A percentile compares a stretch with the other conserved stretches of the same genome.
These are phyloP conservation scores for Notarius lentiginosus DNA, from an alignment of 2,113 vertebrate species.

Conservation along the genomic window DNA sequence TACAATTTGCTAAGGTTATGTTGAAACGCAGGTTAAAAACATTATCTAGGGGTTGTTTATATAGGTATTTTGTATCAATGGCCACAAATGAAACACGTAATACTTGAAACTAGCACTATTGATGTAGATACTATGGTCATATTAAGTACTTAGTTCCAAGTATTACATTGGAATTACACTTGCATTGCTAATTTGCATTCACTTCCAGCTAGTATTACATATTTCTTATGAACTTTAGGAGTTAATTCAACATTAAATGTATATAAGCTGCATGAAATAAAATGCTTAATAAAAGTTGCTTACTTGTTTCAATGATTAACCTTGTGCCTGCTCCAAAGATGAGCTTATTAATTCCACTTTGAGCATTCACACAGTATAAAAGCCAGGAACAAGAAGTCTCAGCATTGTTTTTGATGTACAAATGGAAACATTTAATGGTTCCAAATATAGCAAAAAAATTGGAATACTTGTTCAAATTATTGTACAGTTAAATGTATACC, in stretches of 20 bases:
- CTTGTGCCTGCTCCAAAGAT: conserved; percentile 27
- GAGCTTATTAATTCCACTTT: conserved; percentile 9
- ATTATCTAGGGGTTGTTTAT: background rate
- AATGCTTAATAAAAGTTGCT: background rate
- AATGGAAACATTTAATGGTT: background rate
- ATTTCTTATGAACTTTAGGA: too few relatives aligned
- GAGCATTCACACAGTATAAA: conserved; percentile 40
- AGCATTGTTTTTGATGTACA: background rate
- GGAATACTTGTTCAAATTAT: background rate
- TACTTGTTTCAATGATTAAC: conserved; percentile 32
- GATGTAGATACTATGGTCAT: background rate
- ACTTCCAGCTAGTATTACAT: background rate
- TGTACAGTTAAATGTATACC: background rate
- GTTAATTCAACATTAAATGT: background rate
- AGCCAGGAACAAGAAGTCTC: conserved; percentile 15
- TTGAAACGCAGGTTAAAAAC: background rate
- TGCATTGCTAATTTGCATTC: background rate
- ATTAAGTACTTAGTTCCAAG: background rate
- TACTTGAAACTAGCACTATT: background rate
- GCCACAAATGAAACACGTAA: background rate
- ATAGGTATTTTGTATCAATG: background rate
- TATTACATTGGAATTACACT: background rate
- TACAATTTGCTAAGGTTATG: background rate
- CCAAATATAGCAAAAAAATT: background rate
- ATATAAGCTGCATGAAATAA: background rate